These are phyloP conservation scores for Zosterops lateralis DNA, from an alignment of 2,113 vertebrate species.

Conservation along the genomic window DNA sequence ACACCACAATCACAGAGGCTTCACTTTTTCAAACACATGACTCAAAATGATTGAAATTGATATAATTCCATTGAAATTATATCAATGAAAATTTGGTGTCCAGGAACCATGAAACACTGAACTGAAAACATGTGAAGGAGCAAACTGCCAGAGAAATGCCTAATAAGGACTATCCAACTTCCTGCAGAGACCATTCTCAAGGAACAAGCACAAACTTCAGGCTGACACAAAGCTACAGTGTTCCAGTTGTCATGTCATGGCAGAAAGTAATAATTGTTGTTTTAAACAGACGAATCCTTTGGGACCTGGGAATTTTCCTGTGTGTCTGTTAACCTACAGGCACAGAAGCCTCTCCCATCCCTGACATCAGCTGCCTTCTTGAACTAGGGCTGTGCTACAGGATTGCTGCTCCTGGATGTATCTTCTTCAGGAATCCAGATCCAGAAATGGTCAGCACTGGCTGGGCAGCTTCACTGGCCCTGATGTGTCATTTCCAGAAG, in stretches of 20 bases:
- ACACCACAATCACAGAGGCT: not conserved
- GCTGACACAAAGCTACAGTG: not conserved
- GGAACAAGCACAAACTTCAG: not conserved
- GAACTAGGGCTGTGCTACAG: not conserved
- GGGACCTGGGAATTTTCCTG: not conserved
- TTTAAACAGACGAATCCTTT: not conserved
- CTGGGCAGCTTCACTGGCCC: not conserved
- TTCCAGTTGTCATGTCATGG: not conserved
- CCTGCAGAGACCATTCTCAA: not conserved
- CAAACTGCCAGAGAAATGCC: not conserved
- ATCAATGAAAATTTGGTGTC: not conserved
- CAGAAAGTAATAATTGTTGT: not conserved
- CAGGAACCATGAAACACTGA: not conserved
- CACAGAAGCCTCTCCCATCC: rapidly evolving
- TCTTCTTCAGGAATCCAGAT: not conserved
- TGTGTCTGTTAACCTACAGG: not conserved
- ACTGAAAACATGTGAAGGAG: not conserved
- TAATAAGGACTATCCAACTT: not conserved
- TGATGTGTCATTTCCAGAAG: slow-evolving; percentile 26
- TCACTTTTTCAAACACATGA: not conserved
- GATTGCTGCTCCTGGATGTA: not conserved
- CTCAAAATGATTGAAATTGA: too few species aligned
- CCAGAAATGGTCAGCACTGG: not conserved
- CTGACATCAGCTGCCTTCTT: rapidly evolving
- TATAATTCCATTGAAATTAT: too few species aligned